A percentile compares a stretch with the other conserved stretches of the same genome.
Conservation (phyloP, 2,113 vertebrate genomes). For the Pan paniscus region DNA sequence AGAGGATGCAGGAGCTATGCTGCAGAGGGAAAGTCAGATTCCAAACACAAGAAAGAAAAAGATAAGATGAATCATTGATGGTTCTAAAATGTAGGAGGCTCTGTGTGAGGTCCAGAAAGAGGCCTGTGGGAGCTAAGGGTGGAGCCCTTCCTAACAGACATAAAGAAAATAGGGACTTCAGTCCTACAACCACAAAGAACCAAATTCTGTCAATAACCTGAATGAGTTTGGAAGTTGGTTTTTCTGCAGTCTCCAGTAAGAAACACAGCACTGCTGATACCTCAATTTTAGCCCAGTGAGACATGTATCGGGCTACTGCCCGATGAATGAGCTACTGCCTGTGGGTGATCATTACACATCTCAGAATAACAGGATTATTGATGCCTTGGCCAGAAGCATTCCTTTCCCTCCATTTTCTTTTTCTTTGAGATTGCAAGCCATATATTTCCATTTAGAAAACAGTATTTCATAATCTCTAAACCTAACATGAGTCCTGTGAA, state of each 20-base stretch:
- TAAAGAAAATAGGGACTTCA: neutral
- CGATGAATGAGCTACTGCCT: neutral
- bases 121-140: neutral
- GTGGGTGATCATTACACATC: slow-evolving; percentile 44
- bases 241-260: neutral
- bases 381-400: slow-evolving; percentile 29
- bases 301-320: neutral
- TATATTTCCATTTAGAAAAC: slow-evolving; percentile 70
- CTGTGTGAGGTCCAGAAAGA: neutral
- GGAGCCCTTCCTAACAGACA: neutral
- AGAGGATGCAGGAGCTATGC: neutral
- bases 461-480: slow-evolving; percentile 70
- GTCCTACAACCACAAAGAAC: neutral
- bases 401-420: slow-evolving; percentile 48
- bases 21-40: neutral
- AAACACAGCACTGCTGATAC: neutral
- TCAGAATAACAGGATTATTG: slow-evolving; percentile 54
- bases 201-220: neutral
- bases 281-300: neutral
- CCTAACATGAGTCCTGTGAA: slow-evolving; percentile 58
- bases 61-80: neutral
- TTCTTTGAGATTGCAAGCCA: slow-evolving; percentile 55
- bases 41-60: neutral
- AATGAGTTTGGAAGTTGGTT: neutral
- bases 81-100: neutral